Conservation (phyloP, 2,888 invertebrate species). For the Thera britannica region DNA sequence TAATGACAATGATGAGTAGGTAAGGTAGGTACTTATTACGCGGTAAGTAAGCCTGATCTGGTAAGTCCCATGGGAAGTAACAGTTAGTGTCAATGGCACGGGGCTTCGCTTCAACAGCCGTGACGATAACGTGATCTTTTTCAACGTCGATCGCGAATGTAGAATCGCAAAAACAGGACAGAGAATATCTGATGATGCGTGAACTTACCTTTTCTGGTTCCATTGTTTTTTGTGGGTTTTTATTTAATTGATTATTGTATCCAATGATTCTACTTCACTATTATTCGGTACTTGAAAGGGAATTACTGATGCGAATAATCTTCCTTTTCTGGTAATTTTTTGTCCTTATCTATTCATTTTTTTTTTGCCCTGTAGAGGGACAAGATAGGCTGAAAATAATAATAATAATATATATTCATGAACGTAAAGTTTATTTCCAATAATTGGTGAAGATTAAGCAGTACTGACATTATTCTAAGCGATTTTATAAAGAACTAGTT, state of each 20-base stretch:
- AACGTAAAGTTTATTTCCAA: not conserved
- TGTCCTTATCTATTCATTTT: not conserved
- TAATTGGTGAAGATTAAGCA: no score
- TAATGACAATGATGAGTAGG: slow-evolving; percentile 13
- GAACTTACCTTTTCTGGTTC: slow-evolving; percentile 24
- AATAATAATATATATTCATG: not conserved
- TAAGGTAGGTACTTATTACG: not conserved
- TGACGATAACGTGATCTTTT: slow-evolving; percentile 33
- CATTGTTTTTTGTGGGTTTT: slow-evolving; percentile 14
- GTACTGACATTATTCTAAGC: no score
- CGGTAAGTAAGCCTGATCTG: slow-evolving; percentile 16
- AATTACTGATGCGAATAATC: not conserved
- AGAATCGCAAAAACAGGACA: slow-evolving; percentile 16
- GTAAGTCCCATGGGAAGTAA: slow-evolving; percentile 32
- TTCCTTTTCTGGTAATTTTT: slow-evolving; percentile 3
- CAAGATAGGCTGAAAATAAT: no score
- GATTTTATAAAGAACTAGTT: not conserved
- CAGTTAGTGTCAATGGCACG: slow-evolving; percentile 39
- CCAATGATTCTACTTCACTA: slow-evolving; percentile 3
- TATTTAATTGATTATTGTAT: slow-evolving; percentile 16
- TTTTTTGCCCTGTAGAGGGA: no score
- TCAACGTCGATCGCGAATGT: slow-evolving; percentile 19
- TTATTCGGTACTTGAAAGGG: not conserved
- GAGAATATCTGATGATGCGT: slow-evolving; percentile 23
- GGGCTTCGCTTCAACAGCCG: slow-evolving; percentile 37